Evolutionary conservation across 2,888 invertebrate species (phyloP).

Genomic region (Frankliniella intonsa): DNA sequence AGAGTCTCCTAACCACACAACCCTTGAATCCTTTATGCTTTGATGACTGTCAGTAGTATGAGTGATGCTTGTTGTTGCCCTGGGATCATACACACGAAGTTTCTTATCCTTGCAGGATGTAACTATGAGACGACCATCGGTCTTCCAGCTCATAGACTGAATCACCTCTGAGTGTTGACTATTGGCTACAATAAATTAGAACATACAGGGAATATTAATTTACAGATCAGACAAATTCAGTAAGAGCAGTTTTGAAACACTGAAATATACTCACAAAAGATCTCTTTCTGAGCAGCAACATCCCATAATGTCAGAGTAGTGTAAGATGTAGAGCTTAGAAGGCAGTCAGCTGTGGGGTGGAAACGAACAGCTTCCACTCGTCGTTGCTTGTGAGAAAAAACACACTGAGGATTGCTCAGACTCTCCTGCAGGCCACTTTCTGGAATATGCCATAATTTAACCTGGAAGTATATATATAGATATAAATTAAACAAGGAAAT

Average conservation of each 20-base stretch:
- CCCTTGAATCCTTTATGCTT: constrained; percentile 84
- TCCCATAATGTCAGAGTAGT: constrained; percentile 83
- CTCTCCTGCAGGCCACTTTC: constrained; percentile 72
- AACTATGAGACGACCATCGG: constrained; percentile 73
- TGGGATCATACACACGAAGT: constrained; percentile 79
- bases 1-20: constrained; percentile 85
- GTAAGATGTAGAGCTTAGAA: constrained; percentile 81
- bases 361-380: constrained; percentile 86
- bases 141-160: constrained; percentile 86
- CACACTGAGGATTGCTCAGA: constrained; percentile 71
- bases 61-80: constrained; percentile 52
- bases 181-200: constrained; percentile 50
- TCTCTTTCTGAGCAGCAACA: constrained; percentile 72
- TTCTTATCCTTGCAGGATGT: constrained; percentile 90
- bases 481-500: constrained; percentile 25
- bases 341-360: constrained; percentile 84
- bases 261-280: constrained; percentile 58
- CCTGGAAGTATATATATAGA: constrained; percentile 48
- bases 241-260: too few relatives aligned
- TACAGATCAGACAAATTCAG: too few relatives aligned
- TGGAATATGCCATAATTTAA: constrained; percentile 88
- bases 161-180: constrained; percentile 80
- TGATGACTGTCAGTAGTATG: constrained; percentile 66
- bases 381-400: constrained; percentile 75
- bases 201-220: constrained; percentile 31